Conservation (phyloP, 1,140 invertebrate genomes). For the Macrotrachela quadricornifera region DNA sequence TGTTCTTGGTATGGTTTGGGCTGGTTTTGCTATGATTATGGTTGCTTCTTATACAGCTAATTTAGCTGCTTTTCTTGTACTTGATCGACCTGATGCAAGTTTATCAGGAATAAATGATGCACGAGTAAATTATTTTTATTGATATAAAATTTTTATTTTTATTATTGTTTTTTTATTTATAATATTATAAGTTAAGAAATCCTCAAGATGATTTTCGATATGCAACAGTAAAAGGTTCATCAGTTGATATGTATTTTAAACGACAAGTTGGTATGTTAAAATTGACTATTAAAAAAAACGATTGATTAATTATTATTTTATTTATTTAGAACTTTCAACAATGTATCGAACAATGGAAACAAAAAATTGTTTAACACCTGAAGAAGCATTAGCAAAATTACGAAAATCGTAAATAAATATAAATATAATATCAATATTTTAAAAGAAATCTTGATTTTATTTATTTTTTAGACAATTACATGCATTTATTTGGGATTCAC, state of each 20-base stretch:
- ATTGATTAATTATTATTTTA: no score
- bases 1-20: constrained; percentile 97
- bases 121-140: constrained; percentile 40
- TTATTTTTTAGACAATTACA: constrained; percentile 49
- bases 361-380: constrained; percentile 77
- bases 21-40: constrained; percentile 99
- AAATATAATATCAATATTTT: constrained; percentile 4
- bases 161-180: background rate
- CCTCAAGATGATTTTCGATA: constrained; percentile 96
- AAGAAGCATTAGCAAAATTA: constrained; percentile 77
- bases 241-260: constrained; percentile 46
- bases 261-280: constrained; percentile 16
- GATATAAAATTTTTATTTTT: no score
- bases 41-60: constrained; percentile 94
- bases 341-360: constrained; percentile 98
- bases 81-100: constrained; percentile 87
- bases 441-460: constrained; percentile 25
- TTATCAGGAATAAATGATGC: constrained; percentile 94
- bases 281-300: no score
- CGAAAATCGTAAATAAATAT: constrained; percentile 51
- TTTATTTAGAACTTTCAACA: constrained; percentile 57
- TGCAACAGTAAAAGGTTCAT: constrained; percentile 77
- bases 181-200: constrained; percentile 64
- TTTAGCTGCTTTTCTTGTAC: constrained; percentile 84
- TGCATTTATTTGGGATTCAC: constrained; percentile 98